Evolutionary conservation across 1,140 invertebrate genomes (phyloP), one percentile per base, ranked within the genome.

Genomic region (Bemisia tabaci): DNA sequence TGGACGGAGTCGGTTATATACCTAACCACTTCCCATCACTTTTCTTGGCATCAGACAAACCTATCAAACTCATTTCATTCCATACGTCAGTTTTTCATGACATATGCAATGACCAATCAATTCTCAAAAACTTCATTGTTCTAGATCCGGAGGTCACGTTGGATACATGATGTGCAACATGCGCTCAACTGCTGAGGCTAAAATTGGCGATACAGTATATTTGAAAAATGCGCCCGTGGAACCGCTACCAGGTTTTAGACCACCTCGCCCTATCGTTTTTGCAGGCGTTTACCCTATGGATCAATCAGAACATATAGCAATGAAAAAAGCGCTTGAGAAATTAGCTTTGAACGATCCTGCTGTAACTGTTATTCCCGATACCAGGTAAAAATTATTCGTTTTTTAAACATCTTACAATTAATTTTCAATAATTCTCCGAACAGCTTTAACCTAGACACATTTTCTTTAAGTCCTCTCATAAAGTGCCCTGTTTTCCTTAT

Each of bases 201-300:
- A 82, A 68, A 87, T 96, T 62, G 94, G 94, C 1, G 94, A 95
- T 74, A 95, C 93, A 2, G 77, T 95, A n/a, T 81, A 85, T 77
- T 75, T 83, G 5, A 80, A 81, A 66, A 72, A 76, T 12, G 62
- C 72, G 1, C 73, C 77, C 1, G 83, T 89, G 0, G 82, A 86
- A 70, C 77, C 85, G 12, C 74, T 92, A 26, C 73, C 81, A 26
- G 84, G 83, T 26, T 91, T 94, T 74, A 81, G 82, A 70, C 79
- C 82, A 26, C 80, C 87, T 9, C 87, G 87, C 75, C 89, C 95
- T 17, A 94, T 97, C 85, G 94, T 98, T 5, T 98, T 90, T 80
- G 92, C 94, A 70, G 95, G 95, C 0, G 82, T 98, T 63, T 99
- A 90, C 79, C 95, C 97, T 1, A 80, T 88, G 48, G 92, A 97